Evolutionary conservation across 2,888 invertebrate species (phyloP), one percentile per base, ranked within the genome.

Genomic region (Ernsta delagoae): DNA sequence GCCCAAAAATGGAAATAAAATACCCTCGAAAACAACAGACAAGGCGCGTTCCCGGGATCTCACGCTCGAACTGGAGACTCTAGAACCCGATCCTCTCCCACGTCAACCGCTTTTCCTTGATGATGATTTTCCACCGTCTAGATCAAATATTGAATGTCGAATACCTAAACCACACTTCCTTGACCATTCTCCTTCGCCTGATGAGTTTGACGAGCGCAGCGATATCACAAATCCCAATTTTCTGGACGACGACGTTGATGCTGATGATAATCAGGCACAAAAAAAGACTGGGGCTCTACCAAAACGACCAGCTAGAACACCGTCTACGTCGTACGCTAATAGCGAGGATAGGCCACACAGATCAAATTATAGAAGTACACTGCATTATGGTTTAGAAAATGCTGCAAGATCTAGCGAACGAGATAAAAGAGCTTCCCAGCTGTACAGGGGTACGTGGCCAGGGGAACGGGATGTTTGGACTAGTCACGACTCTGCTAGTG

Each of bases 101-200:
- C 93, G 93, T 75, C 94, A 94, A 75, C 94, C 94, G 34, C 95
- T 95, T 83, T 95, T 95, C 77, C 88, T 95, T 61, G 95, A 95
- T 77, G 95, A 95, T 82, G 94, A 94, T 70, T 94, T 94, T 64
- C 90, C 93, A 62, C 94, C 95, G 68, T 93, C 95, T 67, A 94
- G 93, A 79, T 88, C 89, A 8, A 92, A 88, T 77, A 87, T 92
- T 72, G 94, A 93, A 81, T 93, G 93, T 73, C 86, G 92, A 74
- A 94, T 94, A 70, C 93, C 91, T 16, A 93, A 94, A 78, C 94
- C 94, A n/a, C 94, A 94, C 77, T 94, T 94, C 74, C 83, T 94
- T 39, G 94, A 94, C 73, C 93, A 93, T 74, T 91, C 93, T 24
- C 94, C 93, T 4, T 94, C 94, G 34, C 93, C 94, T 41, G 93